A percentile compares a stretch with the other conserved stretches of the same genome.
Conservation (phyloP, 92 coral and sea anemone genomes). For the Montipora capitata region DNA sequence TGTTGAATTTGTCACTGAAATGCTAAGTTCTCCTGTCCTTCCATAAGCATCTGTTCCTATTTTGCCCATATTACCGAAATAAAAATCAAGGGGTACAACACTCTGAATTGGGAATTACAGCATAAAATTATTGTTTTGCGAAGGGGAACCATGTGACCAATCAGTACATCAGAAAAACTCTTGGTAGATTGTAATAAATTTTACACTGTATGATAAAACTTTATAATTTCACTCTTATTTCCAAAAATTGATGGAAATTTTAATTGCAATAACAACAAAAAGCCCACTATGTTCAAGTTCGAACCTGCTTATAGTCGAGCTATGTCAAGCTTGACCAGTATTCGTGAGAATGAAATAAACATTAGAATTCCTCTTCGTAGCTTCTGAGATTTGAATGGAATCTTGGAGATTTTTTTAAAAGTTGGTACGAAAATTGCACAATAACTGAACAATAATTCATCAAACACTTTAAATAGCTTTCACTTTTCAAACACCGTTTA, state of each 20-base stretch:
- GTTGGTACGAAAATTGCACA: background rate
- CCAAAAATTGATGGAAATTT: too few species aligned
- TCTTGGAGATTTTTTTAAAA: background rate
- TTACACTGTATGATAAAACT: too few species aligned
- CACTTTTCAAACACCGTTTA: background rate
- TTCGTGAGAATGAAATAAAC: too few species aligned
- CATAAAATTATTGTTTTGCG: background rate
- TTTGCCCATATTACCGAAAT: background rate
- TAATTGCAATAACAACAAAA: too few species aligned
- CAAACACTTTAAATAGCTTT: background rate
- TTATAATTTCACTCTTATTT: too few species aligned
- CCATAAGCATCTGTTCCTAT: background rate
- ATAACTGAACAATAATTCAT: conserved; percentile 1
- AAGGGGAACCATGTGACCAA: too few species aligned
- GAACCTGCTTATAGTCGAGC: too few species aligned
- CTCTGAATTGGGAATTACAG: conserved; percentile 1
- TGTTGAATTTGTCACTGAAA: background rate
- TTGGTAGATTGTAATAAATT: too few species aligned
- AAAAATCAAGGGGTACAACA: background rate
- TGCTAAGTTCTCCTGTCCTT: background rate
- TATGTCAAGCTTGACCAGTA: too few species aligned
- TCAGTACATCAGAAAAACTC: too few species aligned
- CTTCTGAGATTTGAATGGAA: background rate
- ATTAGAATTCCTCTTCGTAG: too few species aligned
- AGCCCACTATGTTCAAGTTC: too few species aligned